These are phyloP conservation scores for Halichondria panicea DNA, from an alignment of 37 sponge, comb jelly and placozoan genomes.

Conservation along the genomic window DNA sequence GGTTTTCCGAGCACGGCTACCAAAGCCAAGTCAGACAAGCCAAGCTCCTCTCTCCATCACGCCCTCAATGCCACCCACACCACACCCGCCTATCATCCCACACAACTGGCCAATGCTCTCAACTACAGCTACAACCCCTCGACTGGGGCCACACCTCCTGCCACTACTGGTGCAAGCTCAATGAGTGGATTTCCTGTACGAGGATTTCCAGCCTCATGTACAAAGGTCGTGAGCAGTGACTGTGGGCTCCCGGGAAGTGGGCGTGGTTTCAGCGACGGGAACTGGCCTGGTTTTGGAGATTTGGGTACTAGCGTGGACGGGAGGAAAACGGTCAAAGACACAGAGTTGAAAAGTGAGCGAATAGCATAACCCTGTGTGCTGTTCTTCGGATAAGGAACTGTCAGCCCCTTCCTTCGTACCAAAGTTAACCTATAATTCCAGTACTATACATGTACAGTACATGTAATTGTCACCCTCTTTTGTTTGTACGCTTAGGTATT, in stretches of 20 bases:
- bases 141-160: not conserved
- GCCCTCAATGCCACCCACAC: not conserved
- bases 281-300: too few species aligned
- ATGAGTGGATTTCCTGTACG: constrained; percentile 16
- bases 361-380: not conserved
- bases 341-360: not conserved
- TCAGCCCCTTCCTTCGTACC: too few species aligned
- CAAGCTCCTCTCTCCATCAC: not conserved
- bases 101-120: not conserved
- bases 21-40: constrained; percentile 20
- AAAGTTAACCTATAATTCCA: too few species aligned
- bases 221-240: not conserved
- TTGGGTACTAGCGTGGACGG: too few species aligned
- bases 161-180: not conserved
- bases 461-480: too few species aligned
- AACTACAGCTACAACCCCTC: constrained; percentile 11
- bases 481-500: too few species aligned
- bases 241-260: not conserved
- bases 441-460: too few species aligned
- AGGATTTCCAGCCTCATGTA: constrained; percentile 13
- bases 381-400: too few species aligned
- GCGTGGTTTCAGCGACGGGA: too few species aligned
- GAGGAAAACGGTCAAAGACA: not conserved
- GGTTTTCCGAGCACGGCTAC: not conserved
- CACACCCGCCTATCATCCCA: not conserved